Conservation (phyloP, 1,140 invertebrate genomes). For the Dreissena rostriformis region DNA sequence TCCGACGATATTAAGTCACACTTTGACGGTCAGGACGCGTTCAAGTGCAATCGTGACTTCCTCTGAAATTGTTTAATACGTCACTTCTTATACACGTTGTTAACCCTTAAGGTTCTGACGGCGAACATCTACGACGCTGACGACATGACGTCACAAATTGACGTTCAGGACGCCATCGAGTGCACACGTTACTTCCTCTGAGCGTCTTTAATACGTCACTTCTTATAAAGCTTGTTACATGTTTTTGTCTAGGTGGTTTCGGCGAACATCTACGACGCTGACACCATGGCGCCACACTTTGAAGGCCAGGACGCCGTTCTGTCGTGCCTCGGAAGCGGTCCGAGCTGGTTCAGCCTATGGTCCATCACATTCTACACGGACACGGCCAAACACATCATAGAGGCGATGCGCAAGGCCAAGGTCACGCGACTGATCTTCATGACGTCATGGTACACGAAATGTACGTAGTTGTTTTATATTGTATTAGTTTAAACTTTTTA, state of each 20-base stretch:
- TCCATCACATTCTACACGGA: conserved; percentile 62
- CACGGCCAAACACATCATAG: conserved; percentile 46
- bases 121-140: not conserved
- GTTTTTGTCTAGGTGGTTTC: conserved; percentile 53
- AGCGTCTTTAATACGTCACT: not conserved
- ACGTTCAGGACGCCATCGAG: not conserved
- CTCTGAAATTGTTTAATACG: not conserved
- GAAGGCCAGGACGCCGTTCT: conserved; percentile 61
- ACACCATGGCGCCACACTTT: conserved; percentile 51
- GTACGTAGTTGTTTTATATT: conserved; percentile 43
- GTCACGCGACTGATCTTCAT: conserved; percentile 61
- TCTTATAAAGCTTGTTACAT: too few relatives aligned
- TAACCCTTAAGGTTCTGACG: not conserved
- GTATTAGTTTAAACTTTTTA: not conserved
- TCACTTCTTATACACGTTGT: not conserved
- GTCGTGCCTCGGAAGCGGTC: conserved; percentile 60
- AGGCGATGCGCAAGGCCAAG: conserved; percentile 57
- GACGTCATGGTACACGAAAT: conserved; percentile 67
- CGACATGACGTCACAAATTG: not conserved
- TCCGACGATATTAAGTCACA: too few relatives aligned
- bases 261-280: conserved; percentile 55
- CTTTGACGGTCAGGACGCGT: too few relatives aligned
- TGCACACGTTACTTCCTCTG: not conserved
- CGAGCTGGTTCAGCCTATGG: conserved; percentile 54
- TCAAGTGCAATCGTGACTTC: too few relatives aligned